Evolutionary conservation across 2,113 vertebrate genomes (phyloP).

Genomic region (Miniopterus natalensis): DNA sequence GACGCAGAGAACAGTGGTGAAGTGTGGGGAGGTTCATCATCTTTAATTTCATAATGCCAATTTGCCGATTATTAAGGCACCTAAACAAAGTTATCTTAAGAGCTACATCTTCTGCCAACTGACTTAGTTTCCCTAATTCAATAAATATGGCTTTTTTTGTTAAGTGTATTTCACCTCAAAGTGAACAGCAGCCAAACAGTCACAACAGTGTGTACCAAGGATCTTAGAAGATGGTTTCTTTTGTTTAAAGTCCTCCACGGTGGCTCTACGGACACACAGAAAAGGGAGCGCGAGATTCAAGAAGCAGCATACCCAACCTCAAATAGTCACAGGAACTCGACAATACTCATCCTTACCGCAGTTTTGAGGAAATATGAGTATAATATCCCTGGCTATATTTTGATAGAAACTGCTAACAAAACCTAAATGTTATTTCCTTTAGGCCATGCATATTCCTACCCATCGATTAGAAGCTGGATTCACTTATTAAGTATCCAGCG

Average conservation of each 20-base stretch:
- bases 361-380: not conserved
- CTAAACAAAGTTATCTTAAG: slow-evolving; percentile 55
- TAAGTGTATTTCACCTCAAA: slow-evolving; percentile 63
- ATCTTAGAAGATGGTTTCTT: slow-evolving; percentile 65
- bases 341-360: not conserved
- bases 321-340: slow-evolving; percentile 13
- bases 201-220: slow-evolving; percentile 10
- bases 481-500: slow-evolving; percentile 66
- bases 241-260: slow-evolving; percentile 65
- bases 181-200: slow-evolving; percentile 39
- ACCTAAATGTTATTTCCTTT: slow-evolving; percentile 52
- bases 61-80: slow-evolving; percentile 19
- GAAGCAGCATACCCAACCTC: slow-evolving; percentile 21
- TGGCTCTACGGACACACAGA: not conserved
- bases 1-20: not conserved
- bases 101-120: slow-evolving; percentile 43
- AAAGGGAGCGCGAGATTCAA: not conserved
- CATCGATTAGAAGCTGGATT: slow-evolving; percentile 35
- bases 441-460: not conserved
- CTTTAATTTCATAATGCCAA: slow-evolving; percentile 50
- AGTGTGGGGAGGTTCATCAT: not conserved
- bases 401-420: slow-evolving; percentile 33
- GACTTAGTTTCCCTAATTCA: slow-evolving; percentile 20
- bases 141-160: slow-evolving; percentile 6
- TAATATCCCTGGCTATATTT: slow-evolving; percentile 6